Percentiles rank a stretch among this genome's conserved stretches.
phyloP scores from a whole-genome alignment of 2,888 invertebrate species.

The Phortica magna region DNA sequence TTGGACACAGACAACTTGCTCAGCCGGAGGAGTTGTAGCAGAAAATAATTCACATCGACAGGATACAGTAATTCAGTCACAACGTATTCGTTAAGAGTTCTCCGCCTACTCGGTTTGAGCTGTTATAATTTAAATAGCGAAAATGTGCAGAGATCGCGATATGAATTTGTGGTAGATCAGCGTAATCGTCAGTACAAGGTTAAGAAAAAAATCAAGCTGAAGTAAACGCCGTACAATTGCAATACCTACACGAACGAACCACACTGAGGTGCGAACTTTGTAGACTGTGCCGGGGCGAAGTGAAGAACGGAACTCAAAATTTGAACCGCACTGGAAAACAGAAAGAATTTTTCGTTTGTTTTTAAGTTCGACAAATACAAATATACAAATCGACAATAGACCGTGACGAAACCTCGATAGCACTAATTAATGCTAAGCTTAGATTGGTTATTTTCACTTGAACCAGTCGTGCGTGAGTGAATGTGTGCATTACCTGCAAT shows the following conservation, averaged over 20 bases:
- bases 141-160: constrained; percentile 80
- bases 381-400: constrained; percentile 59
- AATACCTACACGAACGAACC: neutral
- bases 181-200: constrained; percentile 77
- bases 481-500: constrained; percentile 45
- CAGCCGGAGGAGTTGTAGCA: constrained; percentile 41
- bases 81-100: constrained; percentile 78
- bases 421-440: neutral
- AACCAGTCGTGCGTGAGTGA: neutral
- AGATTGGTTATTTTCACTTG: neutral
- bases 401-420: constrained; percentile 42
- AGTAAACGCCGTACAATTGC: constrained; percentile 50
- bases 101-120: constrained; percentile 75
- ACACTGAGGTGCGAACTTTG: constrained; percentile 30
- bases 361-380: constrained; percentile 24
- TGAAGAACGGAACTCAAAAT: neutral
- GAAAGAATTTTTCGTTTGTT: constrained; percentile 14
- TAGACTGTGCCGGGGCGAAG: constrained; percentile 37
- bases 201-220: constrained; percentile 77
- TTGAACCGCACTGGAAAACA: constrained; percentile 11
- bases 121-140: constrained; percentile 76
- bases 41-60: constrained; percentile 55
- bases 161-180: constrained; percentile 78
- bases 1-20: neutral
- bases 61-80: constrained; percentile 75